phyloP scores from a whole-genome alignment of 2,797 vertebrate species.

The Sebastes wilsoni region DNA sequence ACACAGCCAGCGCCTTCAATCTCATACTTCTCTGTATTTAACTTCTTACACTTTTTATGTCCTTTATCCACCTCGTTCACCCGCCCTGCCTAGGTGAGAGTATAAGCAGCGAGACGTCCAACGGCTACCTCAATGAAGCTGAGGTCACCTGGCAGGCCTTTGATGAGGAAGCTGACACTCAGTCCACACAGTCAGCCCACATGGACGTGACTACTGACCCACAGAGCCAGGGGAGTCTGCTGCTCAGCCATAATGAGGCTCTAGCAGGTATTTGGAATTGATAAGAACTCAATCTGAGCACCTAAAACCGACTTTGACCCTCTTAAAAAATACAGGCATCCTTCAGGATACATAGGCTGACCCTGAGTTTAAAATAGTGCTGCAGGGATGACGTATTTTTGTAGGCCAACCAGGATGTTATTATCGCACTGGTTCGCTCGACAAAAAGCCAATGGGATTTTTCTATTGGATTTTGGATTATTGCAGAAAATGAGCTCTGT shows the following conservation, averaged over 20 bases:
- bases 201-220: slow-evolving; percentile 81
- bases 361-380: background rate
- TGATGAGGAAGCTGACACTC: slow-evolving; percentile 89
- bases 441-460: too few species aligned
- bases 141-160: slow-evolving; percentile 85
- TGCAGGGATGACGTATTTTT: too few species aligned
- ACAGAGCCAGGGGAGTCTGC: slow-evolving; percentile 85
- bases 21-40: background rate
- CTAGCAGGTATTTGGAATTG: slow-evolving; percentile 87
- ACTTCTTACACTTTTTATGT: background rate
- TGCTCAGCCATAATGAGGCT: slow-evolving; percentile 90
- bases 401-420: too few species aligned
- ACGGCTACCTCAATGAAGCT: slow-evolving; percentile 86
- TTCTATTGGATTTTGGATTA: too few species aligned
- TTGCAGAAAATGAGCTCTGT: too few species aligned
- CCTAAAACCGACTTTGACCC: background rate
- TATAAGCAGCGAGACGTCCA: slow-evolving; percentile 88
- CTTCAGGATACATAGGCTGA: background rate
- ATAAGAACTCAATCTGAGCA: background rate
- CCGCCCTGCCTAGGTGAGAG: slow-evolving; percentile 86
- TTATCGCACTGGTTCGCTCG: too few species aligned
- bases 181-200: slow-evolving; percentile 84
- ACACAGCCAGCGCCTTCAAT: background rate
- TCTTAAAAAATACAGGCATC: background rate
- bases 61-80: background rate